phyloP scores from a whole-genome alignment of 2,888 invertebrate species.

The Drosophila prostipennis region DNA sequence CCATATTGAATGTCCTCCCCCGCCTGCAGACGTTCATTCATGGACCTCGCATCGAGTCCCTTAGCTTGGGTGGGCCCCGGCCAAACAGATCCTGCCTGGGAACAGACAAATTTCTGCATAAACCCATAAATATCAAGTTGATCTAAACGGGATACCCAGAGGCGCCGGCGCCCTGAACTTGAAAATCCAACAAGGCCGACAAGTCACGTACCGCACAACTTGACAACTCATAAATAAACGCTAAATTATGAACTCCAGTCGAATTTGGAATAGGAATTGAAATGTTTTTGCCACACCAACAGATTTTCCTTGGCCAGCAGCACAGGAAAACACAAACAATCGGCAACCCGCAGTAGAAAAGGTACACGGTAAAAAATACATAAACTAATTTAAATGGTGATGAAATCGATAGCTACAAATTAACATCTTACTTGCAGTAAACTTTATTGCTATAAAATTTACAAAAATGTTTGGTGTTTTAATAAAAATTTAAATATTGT shows the following conservation, averaged over 20 bases:
- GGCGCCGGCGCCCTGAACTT: constrained; percentile 78
- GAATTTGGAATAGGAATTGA: constrained; percentile 54
- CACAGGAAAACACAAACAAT: constrained; percentile 21
- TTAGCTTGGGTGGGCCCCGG: constrained; percentile 49
- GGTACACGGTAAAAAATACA: constrained; percentile 12
- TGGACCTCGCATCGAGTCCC: constrained; percentile 9
- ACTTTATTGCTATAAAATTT: too few species aligned
- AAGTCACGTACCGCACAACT: constrained; percentile 61
- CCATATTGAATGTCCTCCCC: constrained; percentile 67
- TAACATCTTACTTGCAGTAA: too few species aligned
- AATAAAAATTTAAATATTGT: background rate
- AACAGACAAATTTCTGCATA: constrained; percentile 79
- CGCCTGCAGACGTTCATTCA: constrained; percentile 34
- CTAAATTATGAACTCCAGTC: constrained; percentile 76
- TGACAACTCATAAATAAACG: constrained; percentile 82
- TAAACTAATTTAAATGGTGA: background rate
- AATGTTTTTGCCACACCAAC: constrained; percentile 65
- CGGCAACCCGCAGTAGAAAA: constrained; percentile 22
- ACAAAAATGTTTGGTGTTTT: too few species aligned
- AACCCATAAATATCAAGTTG: constrained; percentile 81
- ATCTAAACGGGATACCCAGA: constrained; percentile 62
- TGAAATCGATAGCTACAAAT: too few species aligned
- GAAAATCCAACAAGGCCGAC: constrained; percentile 49
- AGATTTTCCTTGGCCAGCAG: constrained; percentile 50
- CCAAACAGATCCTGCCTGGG: constrained; percentile 40